Evolutionary conservation across 2,888 invertebrate species (phyloP).

Genomic region (Rhogogaster chlorosoma): DNA sequence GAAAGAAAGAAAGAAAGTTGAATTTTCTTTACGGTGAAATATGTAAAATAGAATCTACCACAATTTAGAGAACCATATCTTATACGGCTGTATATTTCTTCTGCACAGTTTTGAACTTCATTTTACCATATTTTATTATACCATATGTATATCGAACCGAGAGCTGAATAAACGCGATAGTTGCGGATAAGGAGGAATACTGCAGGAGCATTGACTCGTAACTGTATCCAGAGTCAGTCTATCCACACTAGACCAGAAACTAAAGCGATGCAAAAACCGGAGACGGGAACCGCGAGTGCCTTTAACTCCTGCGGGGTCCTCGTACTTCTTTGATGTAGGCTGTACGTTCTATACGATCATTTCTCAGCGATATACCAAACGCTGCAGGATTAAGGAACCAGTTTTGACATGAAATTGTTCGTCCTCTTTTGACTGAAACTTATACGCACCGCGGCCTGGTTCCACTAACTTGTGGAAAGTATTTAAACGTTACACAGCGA

Average conservation of each 20-base stretch:
- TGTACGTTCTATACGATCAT: background rate
- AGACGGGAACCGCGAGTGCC: background rate
- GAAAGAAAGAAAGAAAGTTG: background rate
- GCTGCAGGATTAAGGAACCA: background rate
- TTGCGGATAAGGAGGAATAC: background rate
- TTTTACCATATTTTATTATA: background rate
- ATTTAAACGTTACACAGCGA: background rate
- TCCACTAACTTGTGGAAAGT: conserved; percentile 2
- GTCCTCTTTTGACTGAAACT: background rate
- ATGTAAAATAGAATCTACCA: background rate
- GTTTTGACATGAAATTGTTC: background rate
- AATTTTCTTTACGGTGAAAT: background rate
- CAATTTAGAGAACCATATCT: background rate
- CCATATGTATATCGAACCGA: background rate
- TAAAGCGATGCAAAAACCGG: conserved; percentile 29
- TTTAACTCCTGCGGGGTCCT: background rate
- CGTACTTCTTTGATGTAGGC: background rate
- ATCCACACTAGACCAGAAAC: conserved; percentile 63
- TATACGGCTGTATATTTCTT: background rate
- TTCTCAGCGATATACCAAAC: background rate
- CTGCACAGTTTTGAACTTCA: background rate
- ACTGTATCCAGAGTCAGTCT: conserved; percentile 65
- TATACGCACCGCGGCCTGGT: background rate
- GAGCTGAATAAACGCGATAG: background rate
- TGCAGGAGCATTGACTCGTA: conserved; percentile 71